Base-by-base conservation (phyloP, 2,888 invertebrate genomes). In the Blera fallax region DNA sequence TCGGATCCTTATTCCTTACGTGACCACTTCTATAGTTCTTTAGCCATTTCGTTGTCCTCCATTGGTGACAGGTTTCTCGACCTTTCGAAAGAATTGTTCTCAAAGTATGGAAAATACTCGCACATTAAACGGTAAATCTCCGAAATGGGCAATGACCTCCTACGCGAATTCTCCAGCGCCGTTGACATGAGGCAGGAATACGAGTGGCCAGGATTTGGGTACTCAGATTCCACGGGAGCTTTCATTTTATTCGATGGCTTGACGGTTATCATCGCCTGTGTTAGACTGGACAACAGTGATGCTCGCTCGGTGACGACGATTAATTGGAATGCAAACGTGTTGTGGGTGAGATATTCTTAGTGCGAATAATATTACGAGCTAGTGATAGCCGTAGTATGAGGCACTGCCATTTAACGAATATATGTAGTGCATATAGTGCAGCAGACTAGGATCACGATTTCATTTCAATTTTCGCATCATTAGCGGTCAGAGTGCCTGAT, bases 51-150 rank as follows among this genome's bases (percentile, higher is more conserved):
- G 94, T 92, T 97, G 97, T 89, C 95, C 95, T 29, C 96, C 96
- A 91, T 96, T 97, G 54, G 96, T 95, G 0, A 96, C 96, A 0
- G 98, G 98, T 89, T 98, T 97, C 90, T 99, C 98, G 87, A 99
- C 98, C 92, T 99, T 90, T 98, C 98, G 92, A 99, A 99, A 93
- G 99, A 99, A 93, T 99, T 99, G 93, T 99, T 98, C 93, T 98
- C 98, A 92, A 99, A 99, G 92, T 98, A 99, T 0, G 99, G 99
- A 91, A 99, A 99, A 92, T 99, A 98, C 92, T 98, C 97, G 92
- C 98, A 99, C 97, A 99, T 98, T 91, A 99, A 99, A 91, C 97
- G 98, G 92, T 99, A 99, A 89, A 99, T 99, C 93, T 99, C 99
- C 10, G 98, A 98, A 34, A 99, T 99, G 3, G 99, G 99, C 89